Base-by-base conservation (phyloP, 2,888 invertebrate genomes). In the Deilephila elpenor region DNA sequence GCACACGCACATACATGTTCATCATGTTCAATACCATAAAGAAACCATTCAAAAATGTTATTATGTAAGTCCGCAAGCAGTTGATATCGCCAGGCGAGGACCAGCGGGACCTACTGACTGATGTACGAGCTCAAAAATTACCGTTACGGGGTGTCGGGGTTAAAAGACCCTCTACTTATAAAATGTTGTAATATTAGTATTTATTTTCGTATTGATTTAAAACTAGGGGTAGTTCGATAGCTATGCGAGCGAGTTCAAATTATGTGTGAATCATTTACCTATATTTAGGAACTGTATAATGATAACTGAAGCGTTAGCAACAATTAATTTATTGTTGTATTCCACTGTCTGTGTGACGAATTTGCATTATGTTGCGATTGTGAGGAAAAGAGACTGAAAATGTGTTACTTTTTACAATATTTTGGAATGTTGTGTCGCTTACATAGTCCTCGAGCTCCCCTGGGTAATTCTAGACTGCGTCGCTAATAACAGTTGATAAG, bases 51-150 rank as follows among this genome's bases (percentile, higher is more conserved):
- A 44, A 44, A 17, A 19, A 11, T 17, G 61, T 29, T 32, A 19
- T 62, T 62, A 34, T 34, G 34, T 62, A 34, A 62, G 62, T 62
- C 34, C 62, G 8, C 34, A 62, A 62, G 34, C 62, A 20, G 25
- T 67, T 44, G 20, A 51, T 67, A 20, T 60, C 11, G 17, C 25
- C 8, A 37, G 56, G 44, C 17, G 25, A 51, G 17, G 17, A 51
- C 17, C 67, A 67, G 19, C 62, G 25, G 51, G 20, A 51, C 51
- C 67, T 44, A 67, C 32, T 75, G 75, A 73, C 73, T 59, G 25
- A 73, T 77, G 71, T 71, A 67, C 72, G 56, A 82, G 80, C 80
- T 82, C 82, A 80, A 80, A 80, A 77, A 72, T 77, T 75, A 72
- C 76, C 71, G 44, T 70, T 72, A 72, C 71, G 59, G 75, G 76